Evolutionary conservation across 2,797 vertebrate genomes (phyloP).

Genomic region (Phoeniculus purpureus): DNA sequence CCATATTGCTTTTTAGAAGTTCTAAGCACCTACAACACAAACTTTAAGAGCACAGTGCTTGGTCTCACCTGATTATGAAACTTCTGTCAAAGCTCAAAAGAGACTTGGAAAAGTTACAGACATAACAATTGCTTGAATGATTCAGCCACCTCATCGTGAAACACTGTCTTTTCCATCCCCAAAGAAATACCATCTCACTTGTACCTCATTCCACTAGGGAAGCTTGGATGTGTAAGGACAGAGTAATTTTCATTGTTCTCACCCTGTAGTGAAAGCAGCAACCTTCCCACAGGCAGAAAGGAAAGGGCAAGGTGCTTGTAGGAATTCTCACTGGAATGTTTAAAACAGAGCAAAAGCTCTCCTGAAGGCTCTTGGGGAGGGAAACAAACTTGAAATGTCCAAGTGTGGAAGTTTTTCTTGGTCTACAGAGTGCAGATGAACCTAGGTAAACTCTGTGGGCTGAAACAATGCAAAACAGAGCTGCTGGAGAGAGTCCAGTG

Average conservation of each 20-base stretch:
- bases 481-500: too few species aligned
- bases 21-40: too few species aligned
- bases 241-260: constrained; percentile 16
- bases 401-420: neutral
- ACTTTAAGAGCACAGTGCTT: too few species aligned
- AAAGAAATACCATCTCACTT: constrained; percentile 13
- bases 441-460: constrained; percentile 19
- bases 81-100: constrained; percentile 25
- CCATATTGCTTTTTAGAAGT: too few species aligned
- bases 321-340: constrained; percentile 19
- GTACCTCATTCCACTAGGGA: constrained; percentile 38
- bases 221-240: neutral
- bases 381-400: neutral
- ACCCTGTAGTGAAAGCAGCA: neutral
- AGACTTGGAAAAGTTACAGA: constrained; percentile 4
- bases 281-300: constrained; percentile 22
- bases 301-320: constrained; percentile 54
- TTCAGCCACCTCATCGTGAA: constrained; percentile 33
- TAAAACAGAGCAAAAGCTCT: constrained; percentile 27
- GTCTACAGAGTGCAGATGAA: neutral
- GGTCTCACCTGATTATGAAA: neutral
- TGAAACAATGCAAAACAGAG: neutral
- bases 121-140: neutral
- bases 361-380: neutral
- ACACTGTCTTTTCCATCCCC: neutral